Conservation (phyloP, 2,888 invertebrate species). For the Idaea straminata region DNA sequence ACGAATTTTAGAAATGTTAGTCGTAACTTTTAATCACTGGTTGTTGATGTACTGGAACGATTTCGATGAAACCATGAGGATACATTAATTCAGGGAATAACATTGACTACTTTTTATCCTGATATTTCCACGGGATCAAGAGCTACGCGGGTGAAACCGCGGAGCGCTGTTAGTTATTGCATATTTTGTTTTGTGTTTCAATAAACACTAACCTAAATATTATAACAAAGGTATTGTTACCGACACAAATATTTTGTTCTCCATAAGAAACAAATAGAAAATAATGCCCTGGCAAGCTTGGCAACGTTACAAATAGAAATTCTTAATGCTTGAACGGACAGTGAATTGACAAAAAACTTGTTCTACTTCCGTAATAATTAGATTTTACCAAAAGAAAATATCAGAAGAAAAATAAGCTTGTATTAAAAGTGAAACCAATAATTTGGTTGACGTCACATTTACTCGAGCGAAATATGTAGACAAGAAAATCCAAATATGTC, state of each 20-base stretch:
- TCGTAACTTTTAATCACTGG: no score
- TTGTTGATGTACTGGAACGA: no score
- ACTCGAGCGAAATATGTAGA: conserved; percentile 17
- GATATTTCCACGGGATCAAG: no score
- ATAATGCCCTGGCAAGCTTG: conserved; percentile 28
- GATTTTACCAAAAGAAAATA: conserved; percentile 1
- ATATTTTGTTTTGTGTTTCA: background rate
- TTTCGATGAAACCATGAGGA: no score
- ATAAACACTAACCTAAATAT: background rate
- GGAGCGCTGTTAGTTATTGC: background rate
- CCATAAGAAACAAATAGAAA: conserved; percentile 24
- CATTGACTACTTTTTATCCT: no score
- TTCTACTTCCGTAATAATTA: conserved; percentile 58
- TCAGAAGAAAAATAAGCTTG: conserved; percentile 2
- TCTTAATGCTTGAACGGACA: conserved; percentile 45
- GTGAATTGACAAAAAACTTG: conserved; percentile 63
- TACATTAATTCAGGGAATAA: no score
- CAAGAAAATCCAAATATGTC: background rate
- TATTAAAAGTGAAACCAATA: background rate
- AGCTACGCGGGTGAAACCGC: background rate
- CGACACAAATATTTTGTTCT: conserved; percentile 6
- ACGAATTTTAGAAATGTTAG: no score
- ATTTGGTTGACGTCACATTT: background rate
- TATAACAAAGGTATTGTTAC: conserved; percentile 9
- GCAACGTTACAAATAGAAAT: conserved; percentile 34